These are phyloP conservation scores for Paralichthys olivaceus DNA, from an alignment of 2,113 vertebrate genomes.

Conservation along the genomic window DNA sequence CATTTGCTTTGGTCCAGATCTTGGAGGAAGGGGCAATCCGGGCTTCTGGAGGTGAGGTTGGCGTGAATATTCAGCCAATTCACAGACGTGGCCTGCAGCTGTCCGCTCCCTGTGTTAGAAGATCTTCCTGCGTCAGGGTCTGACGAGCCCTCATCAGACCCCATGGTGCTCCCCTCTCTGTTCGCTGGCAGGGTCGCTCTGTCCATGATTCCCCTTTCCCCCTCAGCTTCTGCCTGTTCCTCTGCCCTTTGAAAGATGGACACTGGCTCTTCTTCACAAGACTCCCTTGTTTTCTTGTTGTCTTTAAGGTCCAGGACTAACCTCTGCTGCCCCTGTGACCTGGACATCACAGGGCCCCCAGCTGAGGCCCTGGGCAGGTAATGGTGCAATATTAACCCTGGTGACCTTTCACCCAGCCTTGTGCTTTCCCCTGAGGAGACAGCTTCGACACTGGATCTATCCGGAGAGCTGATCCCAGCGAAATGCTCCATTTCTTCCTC, in stretches of 20 bases:
- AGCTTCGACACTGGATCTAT: background rate
- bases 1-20: slow-evolving; percentile 76
- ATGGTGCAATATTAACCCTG: slow-evolving; percentile 33
- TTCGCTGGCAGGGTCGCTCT: background rate
- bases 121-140: slow-evolving; percentile 8
- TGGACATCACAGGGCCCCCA: background rate
- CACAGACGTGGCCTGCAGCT: slow-evolving; percentile 68
- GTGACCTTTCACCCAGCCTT: slow-evolving; percentile 25
- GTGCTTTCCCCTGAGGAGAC: slow-evolving; percentile 1
- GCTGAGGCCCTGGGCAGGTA: slow-evolving; percentile 6
- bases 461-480: background rate
- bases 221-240: background rate
- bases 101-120: slow-evolving; percentile 59
- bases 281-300: background rate
- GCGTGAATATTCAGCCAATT: slow-evolving; percentile 80
- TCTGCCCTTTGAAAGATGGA: slow-evolving; percentile 36
- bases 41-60: slow-evolving; percentile 69
- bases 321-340: background rate
- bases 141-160: slow-evolving; percentile 75
- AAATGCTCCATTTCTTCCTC: slow-evolving; percentile 2
- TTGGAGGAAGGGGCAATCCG: slow-evolving; percentile 86
- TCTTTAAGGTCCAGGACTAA: background rate
- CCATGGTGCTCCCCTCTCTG: slow-evolving; percentile 82
- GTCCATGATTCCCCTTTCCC: slow-evolving; percentile 3
- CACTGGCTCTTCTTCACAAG: background rate